Conservation (phyloP, 1,140 invertebrate genomes). For the Euborellia annulipes region DNA sequence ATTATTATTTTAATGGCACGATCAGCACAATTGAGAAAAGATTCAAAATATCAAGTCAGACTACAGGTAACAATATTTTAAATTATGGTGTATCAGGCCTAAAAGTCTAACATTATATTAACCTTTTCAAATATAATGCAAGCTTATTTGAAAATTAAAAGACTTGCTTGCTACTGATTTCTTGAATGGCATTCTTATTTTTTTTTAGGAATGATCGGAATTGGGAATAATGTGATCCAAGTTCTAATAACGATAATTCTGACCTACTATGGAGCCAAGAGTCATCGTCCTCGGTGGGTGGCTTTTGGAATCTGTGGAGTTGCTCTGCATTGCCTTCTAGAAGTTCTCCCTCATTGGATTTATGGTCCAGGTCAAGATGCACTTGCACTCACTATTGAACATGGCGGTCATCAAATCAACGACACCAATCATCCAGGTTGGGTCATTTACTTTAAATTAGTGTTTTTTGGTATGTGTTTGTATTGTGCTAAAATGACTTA, state of each 20-base stretch:
- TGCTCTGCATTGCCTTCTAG: slow-evolving; percentile 49
- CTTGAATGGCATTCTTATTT: neutral
- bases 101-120: no score
- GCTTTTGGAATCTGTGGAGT: slow-evolving; percentile 48
- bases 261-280: slow-evolving; percentile 48
- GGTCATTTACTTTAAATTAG: no score
- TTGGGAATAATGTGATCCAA: slow-evolving; percentile 48
- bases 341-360: slow-evolving; percentile 52
- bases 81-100: no score
- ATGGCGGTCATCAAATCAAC: slow-evolving; percentile 22
- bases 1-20: slow-evolving; percentile 3
- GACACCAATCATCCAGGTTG: no score
- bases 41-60: slow-evolving; percentile 8
- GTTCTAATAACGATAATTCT: slow-evolving; percentile 39
- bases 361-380: slow-evolving; percentile 55
- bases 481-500: no score
- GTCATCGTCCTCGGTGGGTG: slow-evolving; percentile 55
- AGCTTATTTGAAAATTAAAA: no score
- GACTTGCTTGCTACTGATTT: no score
- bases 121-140: no score
- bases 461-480: no score
- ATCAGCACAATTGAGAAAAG: slow-evolving; percentile 8
- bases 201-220: slow-evolving; percentile 43
- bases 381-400: slow-evolving; percentile 43
- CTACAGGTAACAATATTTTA: slow-evolving; percentile 8